Percentiles rank a stretch among this genome's conserved stretches.
These are phyloP conservation scores for Dissostichus mawsoni DNA, from an alignment of 2,113 vertebrate species.

Conservation along the genomic window DNA sequence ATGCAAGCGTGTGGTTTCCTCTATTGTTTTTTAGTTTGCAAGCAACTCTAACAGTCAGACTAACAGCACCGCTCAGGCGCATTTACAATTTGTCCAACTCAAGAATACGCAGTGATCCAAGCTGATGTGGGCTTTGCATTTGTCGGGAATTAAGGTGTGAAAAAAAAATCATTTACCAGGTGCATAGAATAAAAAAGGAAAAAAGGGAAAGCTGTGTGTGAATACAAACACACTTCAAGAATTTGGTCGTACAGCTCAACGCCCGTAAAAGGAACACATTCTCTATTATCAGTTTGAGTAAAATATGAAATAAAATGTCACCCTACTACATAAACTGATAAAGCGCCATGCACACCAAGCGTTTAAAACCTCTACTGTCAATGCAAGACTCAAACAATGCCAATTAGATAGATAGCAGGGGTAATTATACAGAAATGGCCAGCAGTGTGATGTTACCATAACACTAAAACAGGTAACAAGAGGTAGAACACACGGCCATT, in stretches of 20 bases:
- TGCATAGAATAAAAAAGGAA: slow-evolving; percentile 69
- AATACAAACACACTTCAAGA: slow-evolving; percentile 54
- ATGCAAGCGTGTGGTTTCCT: not conserved
- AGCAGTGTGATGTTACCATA: slow-evolving; percentile 86
- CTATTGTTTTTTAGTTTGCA: not conserved
- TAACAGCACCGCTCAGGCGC: slow-evolving; percentile 12
- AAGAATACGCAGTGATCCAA: slow-evolving; percentile 1
- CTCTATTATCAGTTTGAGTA: slow-evolving; percentile 44
- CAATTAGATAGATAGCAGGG: slow-evolving; percentile 65
- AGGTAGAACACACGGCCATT: slow-evolving; percentile 87
- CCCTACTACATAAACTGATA: slow-evolving; percentile 45
- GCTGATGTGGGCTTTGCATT: slow-evolving; percentile 33
- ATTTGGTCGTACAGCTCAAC: slow-evolving; percentile 76
- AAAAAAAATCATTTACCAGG: slow-evolving; percentile 46
- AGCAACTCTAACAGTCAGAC: slow-evolving; percentile 21
- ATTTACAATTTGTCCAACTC: slow-evolving; percentile 32
- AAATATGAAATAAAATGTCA: slow-evolving; percentile 35
- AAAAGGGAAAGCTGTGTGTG: slow-evolving; percentile 48
- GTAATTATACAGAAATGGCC: slow-evolving; percentile 87
- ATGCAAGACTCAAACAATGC: slow-evolving; percentile 64
- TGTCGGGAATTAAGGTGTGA: slow-evolving; percentile 11
- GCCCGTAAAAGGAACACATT: slow-evolving; percentile 19
- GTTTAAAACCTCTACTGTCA: slow-evolving; percentile 50
- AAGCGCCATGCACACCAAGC: slow-evolving; percentile 43
- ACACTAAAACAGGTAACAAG: slow-evolving; percentile 86